phyloP scores from a whole-genome alignment of 2,797 vertebrate genomes.

The Chaunax sp. region DNA sequence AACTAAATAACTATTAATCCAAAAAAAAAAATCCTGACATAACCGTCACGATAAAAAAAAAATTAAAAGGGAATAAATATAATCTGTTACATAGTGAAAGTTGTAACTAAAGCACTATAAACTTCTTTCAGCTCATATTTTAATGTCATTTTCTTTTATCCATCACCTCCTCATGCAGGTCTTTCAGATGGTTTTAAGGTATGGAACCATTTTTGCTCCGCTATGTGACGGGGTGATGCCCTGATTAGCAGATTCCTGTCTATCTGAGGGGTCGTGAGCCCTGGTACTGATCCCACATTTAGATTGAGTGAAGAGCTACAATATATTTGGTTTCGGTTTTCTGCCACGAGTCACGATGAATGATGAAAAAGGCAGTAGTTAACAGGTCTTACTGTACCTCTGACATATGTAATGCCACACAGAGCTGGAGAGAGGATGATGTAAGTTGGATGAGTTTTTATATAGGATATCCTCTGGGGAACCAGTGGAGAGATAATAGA shows the following conservation, averaged over 20 bases:
- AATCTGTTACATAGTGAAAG: background rate
- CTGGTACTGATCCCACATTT: slow-evolving; percentile 9
- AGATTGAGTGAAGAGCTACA: slow-evolving; percentile 11
- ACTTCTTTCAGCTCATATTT: background rate
- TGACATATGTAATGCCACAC: slow-evolving; percentile 26
- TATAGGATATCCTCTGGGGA: slow-evolving; percentile 32
- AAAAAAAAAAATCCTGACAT: background rate
- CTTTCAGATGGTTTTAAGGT: slow-evolving; percentile 20
- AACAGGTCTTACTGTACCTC: slow-evolving; percentile 26
- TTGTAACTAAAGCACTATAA: background rate
- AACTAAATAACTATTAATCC: background rate
- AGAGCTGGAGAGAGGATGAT: slow-evolving; percentile 44
- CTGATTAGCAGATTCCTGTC: slow-evolving; percentile 10
- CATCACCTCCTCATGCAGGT: background rate
- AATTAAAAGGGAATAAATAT: background rate
- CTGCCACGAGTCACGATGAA: slow-evolving; percentile 8
- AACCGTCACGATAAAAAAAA: background rate
- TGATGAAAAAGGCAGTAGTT: slow-evolving; percentile 26
- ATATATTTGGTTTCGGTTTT: slow-evolving; percentile 30
- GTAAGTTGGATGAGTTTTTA: slow-evolving; percentile 46
- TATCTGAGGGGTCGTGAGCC: slow-evolving; percentile 11
- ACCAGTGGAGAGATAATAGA: slow-evolving; percentile 51
- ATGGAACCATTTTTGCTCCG: slow-evolving; percentile 15
- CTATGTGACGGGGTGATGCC: background rate
- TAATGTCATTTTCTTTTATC: background rate